A percentile compares a stretch with the other conserved stretches of the same genome.
These are phyloP conservation scores for Brachyhypopomus occidentalis DNA, from an alignment of 2,113 vertebrate species.

Conservation along the genomic window DNA sequence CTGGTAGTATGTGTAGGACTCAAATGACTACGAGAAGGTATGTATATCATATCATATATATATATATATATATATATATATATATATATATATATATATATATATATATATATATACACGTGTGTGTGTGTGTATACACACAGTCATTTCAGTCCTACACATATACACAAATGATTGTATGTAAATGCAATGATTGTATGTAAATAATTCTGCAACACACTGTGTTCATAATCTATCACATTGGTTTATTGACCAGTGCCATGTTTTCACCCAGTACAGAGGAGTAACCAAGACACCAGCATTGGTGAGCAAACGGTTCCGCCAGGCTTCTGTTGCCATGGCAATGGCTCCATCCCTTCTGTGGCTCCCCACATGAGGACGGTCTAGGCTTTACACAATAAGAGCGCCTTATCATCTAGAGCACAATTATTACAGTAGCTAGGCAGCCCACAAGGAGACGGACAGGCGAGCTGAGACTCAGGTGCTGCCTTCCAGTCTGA, in stretches of 20 bases:
- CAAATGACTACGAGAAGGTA: no score
- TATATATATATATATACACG: no score
- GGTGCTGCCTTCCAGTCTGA: no score
- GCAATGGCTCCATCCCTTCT: conserved; percentile 49
- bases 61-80: neutral
- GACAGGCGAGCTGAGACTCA: neutral
- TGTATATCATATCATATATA: no score
- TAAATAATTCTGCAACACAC: neutral
- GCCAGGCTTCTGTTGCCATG: conserved; percentile 58
- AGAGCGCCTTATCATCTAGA: conserved; percentile 19
- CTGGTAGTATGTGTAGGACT: neutral
- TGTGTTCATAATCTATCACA: neutral
- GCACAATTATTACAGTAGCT: neutral
- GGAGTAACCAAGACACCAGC: conserved; percentile 23
- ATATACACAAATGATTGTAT: no score
- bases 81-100: no score
- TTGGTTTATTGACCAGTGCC: neutral
- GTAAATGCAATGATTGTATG: no score
- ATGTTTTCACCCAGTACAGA: neutral
- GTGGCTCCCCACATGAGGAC: conserved; percentile 26
- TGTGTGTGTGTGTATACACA: no score
- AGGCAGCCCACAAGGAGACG: neutral
- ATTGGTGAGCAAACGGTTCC: conserved; percentile 14
- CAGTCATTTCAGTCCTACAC: no score
- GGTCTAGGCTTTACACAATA: conserved; percentile 37